Base-by-base conservation (phyloP, 1,140 invertebrate species). In the Pachyrhynchus sulphureomaculatus region DNA sequence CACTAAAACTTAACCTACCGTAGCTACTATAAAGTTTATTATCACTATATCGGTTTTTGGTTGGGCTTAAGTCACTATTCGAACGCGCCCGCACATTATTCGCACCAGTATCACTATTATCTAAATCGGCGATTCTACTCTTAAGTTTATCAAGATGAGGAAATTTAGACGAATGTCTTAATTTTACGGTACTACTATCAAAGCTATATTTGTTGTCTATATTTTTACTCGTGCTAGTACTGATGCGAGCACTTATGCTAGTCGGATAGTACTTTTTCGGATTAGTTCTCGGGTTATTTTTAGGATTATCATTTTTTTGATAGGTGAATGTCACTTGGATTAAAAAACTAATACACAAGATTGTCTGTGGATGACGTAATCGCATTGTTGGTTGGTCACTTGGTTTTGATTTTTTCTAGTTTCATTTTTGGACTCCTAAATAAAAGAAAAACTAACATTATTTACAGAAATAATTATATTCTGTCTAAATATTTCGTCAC, bases 381-480 rank as follows among this genome's bases (percentile, higher is more conserved):
- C 44, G 54, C 54, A 57, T 57, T 17, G 44, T 56, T 20, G 39
- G 23, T 37, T 8, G 54, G 18, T 57, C 54, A 57, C 54, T 57
- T 57, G 9, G 6, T 12, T 39, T 53, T 33, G 26, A 42, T 42
- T n/a, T 18, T 13, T 36, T 55, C 39, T n/a, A 12, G 23, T 44
- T 55, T 55, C 52, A 55, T 55, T 44, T 55, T 55, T 42, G n/a
- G 13, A 36, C 1, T 9, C 20, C 48, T 52, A 6, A 6, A 36
- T 17, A 12, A 12, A 13, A 29, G 18, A 36, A 52, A 29, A 4
- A 44, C n/a, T n/a, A n/a, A n/a, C n/a, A n/a, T n/a, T n/a, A n/a
- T n/a, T n/a, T n/a, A n/a, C n/a, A n/a, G n/a, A n/a, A n/a, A n/a
- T n/a, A n/a, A n/a, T n/a, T n/a, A n/a, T n/a, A n/a, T n/a, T n/a